Evolutionary conservation across 2,113 vertebrate genomes (phyloP), one percentile per base, ranked within the genome.

Genomic region (Phocoena phocoena): DNA sequence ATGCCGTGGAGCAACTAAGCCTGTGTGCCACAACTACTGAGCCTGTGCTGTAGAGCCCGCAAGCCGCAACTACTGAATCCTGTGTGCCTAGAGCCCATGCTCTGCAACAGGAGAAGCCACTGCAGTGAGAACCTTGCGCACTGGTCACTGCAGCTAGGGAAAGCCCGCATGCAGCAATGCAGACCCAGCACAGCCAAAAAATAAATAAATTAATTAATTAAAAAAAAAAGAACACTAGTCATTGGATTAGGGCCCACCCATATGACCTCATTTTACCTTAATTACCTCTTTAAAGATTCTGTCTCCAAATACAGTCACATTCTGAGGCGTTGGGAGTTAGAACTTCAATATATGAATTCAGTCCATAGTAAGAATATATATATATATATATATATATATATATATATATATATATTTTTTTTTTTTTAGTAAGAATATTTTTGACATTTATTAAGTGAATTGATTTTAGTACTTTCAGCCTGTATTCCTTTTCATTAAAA

Each of bases 391-490:
- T 36, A 36, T 36, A 36, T 36, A 36, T 36, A 36, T 36, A 65
- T 90, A 68, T 83, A 44, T 44, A 44, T 44, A 44, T 44, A 44
- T 44, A 44, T 44, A 10, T 44, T 36, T 36, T 36, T 36, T 36
- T 36, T 36, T 44, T 44, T 44, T 44, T 65, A 55, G 63, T 55
- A 82, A 85, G 88, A 85, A 65, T 90, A 68, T 83, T 88, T 93
- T 85, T 93, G 20, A 83, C 17, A 44, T 91, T 83, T 74, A 68
- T 84, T 33, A 65, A 85, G 31, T 90, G 53, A 87, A 20, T 68
- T 83, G 28, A 88, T 80, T 92, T 88, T 82, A 71, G 38, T 79
- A n/a, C 90, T 94, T 92, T 85, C 68, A 90, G 3, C 41, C 33
- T 71, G 20, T 71, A 28, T 92, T 44, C 10, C 20, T 81, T 87